Base-by-base conservation (phyloP, 2,113 vertebrate species). In the Gorsachius goisagi region DNA sequence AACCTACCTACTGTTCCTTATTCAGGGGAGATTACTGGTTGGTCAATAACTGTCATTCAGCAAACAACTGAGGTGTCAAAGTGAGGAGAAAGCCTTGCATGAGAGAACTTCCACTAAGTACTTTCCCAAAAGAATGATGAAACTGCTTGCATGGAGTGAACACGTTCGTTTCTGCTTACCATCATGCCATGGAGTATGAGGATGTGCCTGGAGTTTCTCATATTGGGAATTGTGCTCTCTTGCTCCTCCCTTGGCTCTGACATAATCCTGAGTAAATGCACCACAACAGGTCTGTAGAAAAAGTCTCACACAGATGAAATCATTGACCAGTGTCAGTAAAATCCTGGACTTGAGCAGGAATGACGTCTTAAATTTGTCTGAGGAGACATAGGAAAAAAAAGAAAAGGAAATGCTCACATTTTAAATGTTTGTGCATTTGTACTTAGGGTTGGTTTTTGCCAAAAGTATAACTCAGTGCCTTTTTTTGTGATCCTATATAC, bases 41-140 rank as follows among this genome's bases (percentile, higher is more conserved):
- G 50, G 22, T 62, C 5, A 39, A 47, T 26, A 45, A 6, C 15
- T 74, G n/a, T 6, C 37, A 73, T 82, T 75, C 80, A 71, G 23
- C 50, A 60, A 90, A 77, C 27, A 68, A 41, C 12, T 39, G 35
- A 41, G 30, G 12, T 71, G 72, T 41, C 56, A 44, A 55, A 50
- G 64, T 19, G 37, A 89, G 90, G 88, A 90, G 92, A 95, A 89
- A 77, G 92, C 90, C 88, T 78, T 90, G 39, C 83, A 73, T 71
- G 60, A 58, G 69, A 92, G 89, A 95, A 96, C 86, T 97, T 95
- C 96, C 90, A 74, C 82, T 27, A 13, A 95, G 82, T 92, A 92
- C 75, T 96, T 97, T 94, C 86, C 95, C 85, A 87, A 90, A 91
- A 53, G 69, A 72, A 60, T 96, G 92, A 92, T 87, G 96, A 95